phyloP scores from a whole-genome alignment of 2,888 invertebrate species.

The Polydrusus tereticollis region DNA sequence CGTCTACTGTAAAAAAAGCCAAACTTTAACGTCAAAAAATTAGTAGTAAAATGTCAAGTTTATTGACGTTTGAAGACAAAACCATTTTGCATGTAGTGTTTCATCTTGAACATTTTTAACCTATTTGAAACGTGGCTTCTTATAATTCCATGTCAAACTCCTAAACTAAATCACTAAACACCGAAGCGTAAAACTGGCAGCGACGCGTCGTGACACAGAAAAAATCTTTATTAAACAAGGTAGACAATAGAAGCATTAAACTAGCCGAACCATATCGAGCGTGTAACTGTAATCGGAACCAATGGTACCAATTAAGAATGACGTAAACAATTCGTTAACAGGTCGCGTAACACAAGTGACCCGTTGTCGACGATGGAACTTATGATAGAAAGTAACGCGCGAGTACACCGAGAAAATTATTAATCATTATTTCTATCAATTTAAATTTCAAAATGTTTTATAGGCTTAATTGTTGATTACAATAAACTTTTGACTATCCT shows the following conservation, averaged over 20 bases:
- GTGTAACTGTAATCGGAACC: constrained; percentile 44
- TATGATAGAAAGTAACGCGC: background rate
- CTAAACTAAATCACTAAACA: background rate
- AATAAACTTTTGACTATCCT: too few species aligned
- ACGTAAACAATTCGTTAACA: constrained; percentile 35
- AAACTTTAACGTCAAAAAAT: too few species aligned
- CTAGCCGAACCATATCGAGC: constrained; percentile 42
- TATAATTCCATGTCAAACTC: too few species aligned
- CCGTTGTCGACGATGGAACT: background rate
- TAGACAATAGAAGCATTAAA: constrained; percentile 42
- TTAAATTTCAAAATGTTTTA: too few species aligned
- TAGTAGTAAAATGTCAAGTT: too few species aligned
- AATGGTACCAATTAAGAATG: constrained; percentile 40
- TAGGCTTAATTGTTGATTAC: too few species aligned
- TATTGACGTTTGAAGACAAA: too few species aligned
- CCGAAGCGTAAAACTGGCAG: constrained; percentile 29
- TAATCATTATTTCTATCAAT: too few species aligned
- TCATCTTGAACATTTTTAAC: too few species aligned
- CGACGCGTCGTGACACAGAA: constrained; percentile 29
- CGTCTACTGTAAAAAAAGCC: too few species aligned
- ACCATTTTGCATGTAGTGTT: too few species aligned
- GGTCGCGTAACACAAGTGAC: constrained; percentile 6
- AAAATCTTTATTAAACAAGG: constrained; percentile 34
- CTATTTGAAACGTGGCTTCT: too few species aligned
- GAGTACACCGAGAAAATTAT: background rate